Base-by-base conservation (phyloP, 1,140 invertebrate genomes). In the Riptortus pedestris region DNA sequence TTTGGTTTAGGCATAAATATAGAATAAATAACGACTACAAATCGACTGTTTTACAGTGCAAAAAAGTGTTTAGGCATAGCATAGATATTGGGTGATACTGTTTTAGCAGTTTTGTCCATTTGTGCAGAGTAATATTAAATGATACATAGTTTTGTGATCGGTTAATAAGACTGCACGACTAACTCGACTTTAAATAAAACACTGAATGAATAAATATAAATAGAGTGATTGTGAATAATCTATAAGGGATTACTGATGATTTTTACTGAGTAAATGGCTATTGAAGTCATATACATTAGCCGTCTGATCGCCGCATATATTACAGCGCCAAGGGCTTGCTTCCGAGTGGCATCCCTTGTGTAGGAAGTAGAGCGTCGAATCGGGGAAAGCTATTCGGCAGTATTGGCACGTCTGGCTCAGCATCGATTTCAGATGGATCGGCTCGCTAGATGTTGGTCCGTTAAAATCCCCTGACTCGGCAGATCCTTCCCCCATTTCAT, bases 321-420 rank as follows among this genome's bases (percentile, higher is more conserved):
- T 97, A 77, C 95, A 98, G 75, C 93, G 93, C 92, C 93, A 97
- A 0, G 94, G 93, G 79, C 96, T 94, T 66, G 91, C 89, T 70
- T 96, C 90, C 67, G 91, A 93, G 78, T 98, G 95, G 74, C 95
- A 91, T 66, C 93, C 93, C 79, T 96, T 96, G 79, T 98, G 95
- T 57, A 98, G 80, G 77, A 96, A 93, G 77, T 96, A 97, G 29
- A 97, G 79, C 0, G 93, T 96, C 71, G 90, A 89, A 78, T 97
- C 93, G 1, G 91, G 90, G 76, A 96, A 98, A 7, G 91, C 85
- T 67, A 98, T 96, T 67, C 90, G 86, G 76, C 95, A 98, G 73
- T 91, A 92, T 20, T 83, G 80, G 73, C 62, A 66, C 14, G 62
- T 65, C 33, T 59, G 57, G n/a, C 88, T 79, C 47, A 92, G 74